Percentiles rank a stretch among this genome's conserved stretches.
phyloP scores from a whole-genome alignment of 2,797 vertebrate species.

The Sebastes cheni region DNA sequence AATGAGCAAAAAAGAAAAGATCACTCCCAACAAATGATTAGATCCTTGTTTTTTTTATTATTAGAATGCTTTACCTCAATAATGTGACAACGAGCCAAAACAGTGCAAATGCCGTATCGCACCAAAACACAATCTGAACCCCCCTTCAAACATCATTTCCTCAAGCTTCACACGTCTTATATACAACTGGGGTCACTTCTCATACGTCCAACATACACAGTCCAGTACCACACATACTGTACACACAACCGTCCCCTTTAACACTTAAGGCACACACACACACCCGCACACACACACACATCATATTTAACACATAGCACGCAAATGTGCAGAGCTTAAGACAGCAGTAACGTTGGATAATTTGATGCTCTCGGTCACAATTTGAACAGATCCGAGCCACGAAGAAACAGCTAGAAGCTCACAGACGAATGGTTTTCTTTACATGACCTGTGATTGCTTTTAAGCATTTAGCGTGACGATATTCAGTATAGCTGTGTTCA shows the following conservation, averaged over 20 bases:
- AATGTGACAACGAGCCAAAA: constrained; percentile 69
- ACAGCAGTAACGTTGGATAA: constrained; percentile 54
- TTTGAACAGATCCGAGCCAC: constrained; percentile 5
- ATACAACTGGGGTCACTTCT: constrained; percentile 54
- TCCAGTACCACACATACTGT: constrained; percentile 38
- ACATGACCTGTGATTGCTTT: constrained; percentile 46
- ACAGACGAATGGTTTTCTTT: constrained; percentile 48
- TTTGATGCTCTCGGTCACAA: constrained; percentile 18
- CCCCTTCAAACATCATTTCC: constrained; percentile 30
- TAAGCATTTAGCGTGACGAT: constrained; percentile 38
- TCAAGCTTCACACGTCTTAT: constrained; percentile 48
- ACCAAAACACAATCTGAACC: constrained; percentile 36
- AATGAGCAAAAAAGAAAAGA: neutral
- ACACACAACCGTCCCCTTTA: constrained; percentile 50
- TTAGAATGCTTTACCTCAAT: constrained; percentile 77
- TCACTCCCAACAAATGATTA: neutral
- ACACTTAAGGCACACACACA: constrained; percentile 68
- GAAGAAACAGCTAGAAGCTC: constrained; percentile 41
- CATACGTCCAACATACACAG: constrained; percentile 32
- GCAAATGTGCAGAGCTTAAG: constrained; percentile 59
- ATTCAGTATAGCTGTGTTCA: constrained; percentile 22
- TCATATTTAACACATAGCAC: constrained; percentile 55
- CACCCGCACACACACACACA: constrained; percentile 20
- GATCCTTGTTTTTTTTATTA: constrained; percentile 58
- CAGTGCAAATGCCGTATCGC: constrained; percentile 64